phyloP scores from a whole-genome alignment of 2,113 vertebrate species.

The Myotis brandtii region DNA sequence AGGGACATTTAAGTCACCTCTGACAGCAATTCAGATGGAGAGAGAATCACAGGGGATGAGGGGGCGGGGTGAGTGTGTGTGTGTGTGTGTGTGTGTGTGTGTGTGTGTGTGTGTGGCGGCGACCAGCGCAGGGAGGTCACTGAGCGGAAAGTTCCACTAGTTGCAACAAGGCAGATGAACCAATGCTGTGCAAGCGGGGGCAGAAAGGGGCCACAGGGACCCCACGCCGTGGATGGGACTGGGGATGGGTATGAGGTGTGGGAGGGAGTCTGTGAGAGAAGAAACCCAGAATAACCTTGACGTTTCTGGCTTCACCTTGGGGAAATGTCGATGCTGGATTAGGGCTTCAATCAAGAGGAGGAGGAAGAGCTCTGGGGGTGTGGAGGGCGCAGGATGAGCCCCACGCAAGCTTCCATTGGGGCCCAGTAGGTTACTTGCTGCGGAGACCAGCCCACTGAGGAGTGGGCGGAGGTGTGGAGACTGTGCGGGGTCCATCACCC shows the following conservation, averaged over 20 bases:
- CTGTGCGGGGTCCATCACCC: rapidly evolving
- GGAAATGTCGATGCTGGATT: too few relatives aligned
- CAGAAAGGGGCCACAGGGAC: neutral
- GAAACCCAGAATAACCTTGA: neutral
- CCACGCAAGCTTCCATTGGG: neutral
- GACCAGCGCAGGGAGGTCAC: neutral
- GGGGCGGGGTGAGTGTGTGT: too few relatives aligned
- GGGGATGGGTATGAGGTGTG: neutral
- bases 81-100: too few relatives aligned
- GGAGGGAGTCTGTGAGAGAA: neutral
- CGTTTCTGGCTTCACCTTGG: neutral
- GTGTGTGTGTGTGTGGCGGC: neutral
- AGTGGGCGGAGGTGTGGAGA: neutral
- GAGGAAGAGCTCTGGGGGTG: neutral
- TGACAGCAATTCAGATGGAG: neutral
- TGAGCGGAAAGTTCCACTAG: neutral
- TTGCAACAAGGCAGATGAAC: neutral
- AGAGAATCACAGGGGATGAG: neutral
- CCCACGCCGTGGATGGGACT: neutral
- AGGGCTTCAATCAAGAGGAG: neutral
- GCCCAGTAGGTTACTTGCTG: neutral
- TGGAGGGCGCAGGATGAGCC: neutral
- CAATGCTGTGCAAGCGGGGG: neutral
- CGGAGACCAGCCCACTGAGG: neutral
- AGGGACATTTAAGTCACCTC: neutral